Evolutionary conservation across 2,888 invertebrate species (phyloP), one percentile per base, ranked within the genome.

Genomic region (Schizaphis graminum): DNA sequence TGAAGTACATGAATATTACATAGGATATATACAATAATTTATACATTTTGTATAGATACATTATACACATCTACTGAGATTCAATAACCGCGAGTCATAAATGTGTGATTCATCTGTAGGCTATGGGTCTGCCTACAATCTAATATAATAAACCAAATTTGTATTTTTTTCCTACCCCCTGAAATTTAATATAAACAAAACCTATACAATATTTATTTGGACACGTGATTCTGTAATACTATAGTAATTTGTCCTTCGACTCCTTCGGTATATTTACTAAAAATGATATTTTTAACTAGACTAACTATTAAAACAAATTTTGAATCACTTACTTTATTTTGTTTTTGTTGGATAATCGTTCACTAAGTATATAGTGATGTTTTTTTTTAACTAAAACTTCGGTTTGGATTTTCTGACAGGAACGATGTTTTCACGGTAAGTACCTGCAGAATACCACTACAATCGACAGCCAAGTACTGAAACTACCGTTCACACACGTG

Each of bases 401-500:
- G 47, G 44, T 57, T 47, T 7, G 13, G n/a, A 85, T 57, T 77
- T 84, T 84, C 41, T 41, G 13, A 21, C 4, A 35, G 53, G 28
- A 4, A 61, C 56, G 67, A n/a, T 41, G 21, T 86, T 86, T 47
- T 93, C 16, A 44, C 89, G 77, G 2, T 47, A 47, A 35, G 35
- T 16, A 85, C 53, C 53, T 53, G 16, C 53, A 89, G n/a, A 41
- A 49, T 44, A 44, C 88, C 47, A 41, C 57, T 10, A 26, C 41
- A 85, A 57, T 84, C 44, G 89, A 16, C 67, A 11, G 47, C 28
- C 84, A 28, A 24, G 0, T n/a, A 67, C 35, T 28, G 35, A 44
- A 85, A 93, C 89, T 44, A 57, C 47, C 11, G 86, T 13, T 44
- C 44, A 47, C 86, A 16, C 86, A 86, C 47, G 77, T 77, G 89